These are phyloP conservation scores for Anarrhichthys ocellatus DNA, from an alignment of 2,113 vertebrate genomes.

Conservation along the genomic window DNA sequence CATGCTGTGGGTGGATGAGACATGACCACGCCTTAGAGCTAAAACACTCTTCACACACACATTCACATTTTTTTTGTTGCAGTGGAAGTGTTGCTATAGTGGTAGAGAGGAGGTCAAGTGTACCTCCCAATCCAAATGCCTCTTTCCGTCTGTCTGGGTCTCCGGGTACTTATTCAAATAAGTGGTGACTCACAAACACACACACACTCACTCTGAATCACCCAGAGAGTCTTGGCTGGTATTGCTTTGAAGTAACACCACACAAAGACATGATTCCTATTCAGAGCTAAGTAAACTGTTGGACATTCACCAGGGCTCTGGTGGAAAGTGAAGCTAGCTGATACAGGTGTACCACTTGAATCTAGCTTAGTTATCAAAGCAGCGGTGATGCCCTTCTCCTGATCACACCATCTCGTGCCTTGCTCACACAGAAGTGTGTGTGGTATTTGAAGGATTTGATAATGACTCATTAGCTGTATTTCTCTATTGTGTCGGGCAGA, in stretches of 20 bases:
- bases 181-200: conserved; percentile 61
- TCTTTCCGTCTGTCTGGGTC: conserved; percentile 62
- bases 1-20: conserved; percentile 20
- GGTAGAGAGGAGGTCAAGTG: conserved; percentile 60
- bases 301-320: conserved; percentile 19
- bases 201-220: conserved; percentile 60
- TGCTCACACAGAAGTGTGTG: background rate
- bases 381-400: conserved; percentile 1
- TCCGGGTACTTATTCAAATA: conserved; percentile 68
- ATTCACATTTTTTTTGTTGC: conserved; percentile 12
- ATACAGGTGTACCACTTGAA: conserved; percentile 1
- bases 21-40: background rate
- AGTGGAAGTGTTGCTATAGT: conserved; percentile 27
- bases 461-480: conserved; percentile 56
- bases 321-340: conserved; percentile 5
- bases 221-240: conserved; percentile 49
- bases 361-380: conserved; percentile 13
- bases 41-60: background rate
- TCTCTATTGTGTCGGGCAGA: conserved; percentile 39
- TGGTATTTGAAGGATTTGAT: conserved; percentile 31
- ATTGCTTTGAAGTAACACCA: conserved; percentile 61
- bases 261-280: conserved; percentile 41
- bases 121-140: conserved; percentile 60
- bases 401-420: background rate
- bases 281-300: conserved; percentile 40